Conservation (phyloP, 2,113 vertebrate species). For the Laticauda laticaudata region DNA sequence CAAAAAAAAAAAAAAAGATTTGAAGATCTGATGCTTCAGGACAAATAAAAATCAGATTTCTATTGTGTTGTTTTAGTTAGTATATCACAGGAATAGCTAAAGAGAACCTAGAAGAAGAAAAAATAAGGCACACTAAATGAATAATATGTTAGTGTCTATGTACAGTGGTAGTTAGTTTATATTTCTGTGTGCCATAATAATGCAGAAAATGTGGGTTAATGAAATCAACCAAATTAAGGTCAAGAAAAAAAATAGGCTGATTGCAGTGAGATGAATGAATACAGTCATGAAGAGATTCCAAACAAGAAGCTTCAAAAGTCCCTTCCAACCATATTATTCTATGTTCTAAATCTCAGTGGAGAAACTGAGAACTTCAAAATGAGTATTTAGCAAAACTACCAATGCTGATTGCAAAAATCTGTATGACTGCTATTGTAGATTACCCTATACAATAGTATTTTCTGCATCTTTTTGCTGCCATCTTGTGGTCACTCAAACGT, state of each 20-base stretch:
- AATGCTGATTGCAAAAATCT: neutral
- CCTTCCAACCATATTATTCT: neutral
- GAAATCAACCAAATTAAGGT: neutral
- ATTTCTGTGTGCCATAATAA: neutral
- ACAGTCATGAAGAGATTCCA: neutral
- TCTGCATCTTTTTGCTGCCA: neutral
- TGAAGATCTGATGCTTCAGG: neutral
- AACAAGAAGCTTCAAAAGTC: neutral
- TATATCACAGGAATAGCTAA: neutral
- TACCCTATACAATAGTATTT: neutral
- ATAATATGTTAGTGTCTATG: neutral
- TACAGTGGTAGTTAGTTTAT: neutral
- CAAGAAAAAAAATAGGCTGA: neutral
- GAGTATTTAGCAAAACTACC: neutral
- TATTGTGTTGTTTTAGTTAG: neutral
- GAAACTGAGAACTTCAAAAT: neutral
- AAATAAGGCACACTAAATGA: neutral
- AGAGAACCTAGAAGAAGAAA: neutral
- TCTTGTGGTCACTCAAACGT: neutral
- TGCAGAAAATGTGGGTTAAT: neutral
- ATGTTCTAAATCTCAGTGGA: neutral
- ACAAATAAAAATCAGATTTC: neutral
- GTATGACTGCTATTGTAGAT: neutral
- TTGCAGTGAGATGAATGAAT: neutral
- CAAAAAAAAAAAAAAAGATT: neutral